Conservation (phyloP, 2,113 vertebrate species). For the Mustela lutreola region DNA sequence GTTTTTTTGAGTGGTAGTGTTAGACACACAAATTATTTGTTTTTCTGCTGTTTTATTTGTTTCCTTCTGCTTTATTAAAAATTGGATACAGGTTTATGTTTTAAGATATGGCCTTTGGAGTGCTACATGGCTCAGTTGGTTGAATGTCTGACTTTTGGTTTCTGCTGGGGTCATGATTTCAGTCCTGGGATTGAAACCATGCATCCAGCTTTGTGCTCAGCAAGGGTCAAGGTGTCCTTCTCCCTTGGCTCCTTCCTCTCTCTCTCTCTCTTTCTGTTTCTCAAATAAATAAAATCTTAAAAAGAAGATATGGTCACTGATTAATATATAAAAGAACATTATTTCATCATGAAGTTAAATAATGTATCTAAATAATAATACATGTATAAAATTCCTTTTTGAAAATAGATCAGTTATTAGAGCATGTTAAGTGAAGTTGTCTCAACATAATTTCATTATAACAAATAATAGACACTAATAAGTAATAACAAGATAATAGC, state of each 20-base stretch:
- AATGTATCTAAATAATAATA: neutral
- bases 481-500: neutral
- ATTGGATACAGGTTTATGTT: neutral
- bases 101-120: neutral
- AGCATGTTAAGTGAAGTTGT: neutral
- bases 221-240: neutral
- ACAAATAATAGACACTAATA: neutral
- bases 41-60: neutral
- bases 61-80: conserved; percentile 2
- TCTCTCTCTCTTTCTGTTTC: no score
- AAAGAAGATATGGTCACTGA: neutral
- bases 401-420: neutral
- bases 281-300: neutral
- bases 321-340: neutral
- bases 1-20: neutral
- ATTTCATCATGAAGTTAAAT: conserved; percentile 44
- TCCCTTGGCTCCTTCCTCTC: neutral
- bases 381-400: conserved; percentile 24
- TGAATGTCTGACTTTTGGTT: neutral
- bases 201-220: neutral
- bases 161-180: neutral
- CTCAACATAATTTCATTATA: neutral
- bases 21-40: neutral
- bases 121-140: neutral
- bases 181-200: neutral